Evolutionary conservation across 2,797 vertebrate species (phyloP), one percentile per base, ranked within the genome.

Genomic region (Graptemys geographica): DNA sequence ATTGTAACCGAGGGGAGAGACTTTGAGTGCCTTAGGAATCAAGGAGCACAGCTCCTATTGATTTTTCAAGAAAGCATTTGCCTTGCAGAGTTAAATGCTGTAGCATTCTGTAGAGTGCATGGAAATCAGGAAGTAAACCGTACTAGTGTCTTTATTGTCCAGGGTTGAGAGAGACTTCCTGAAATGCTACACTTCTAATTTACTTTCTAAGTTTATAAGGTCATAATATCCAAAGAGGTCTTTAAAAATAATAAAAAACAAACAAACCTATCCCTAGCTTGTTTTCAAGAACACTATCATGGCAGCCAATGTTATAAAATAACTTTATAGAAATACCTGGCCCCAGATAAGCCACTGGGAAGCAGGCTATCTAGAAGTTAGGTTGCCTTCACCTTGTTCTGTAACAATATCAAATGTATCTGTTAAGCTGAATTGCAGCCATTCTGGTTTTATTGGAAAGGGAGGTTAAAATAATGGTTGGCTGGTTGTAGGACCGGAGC

Each of bases 21-120:
- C 62, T 88, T 65, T 3, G 28, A 72, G n/a, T 21, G 6, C 11
- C 15, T 8, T 56, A 7, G 31, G 3, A 2, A 59, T 91, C 51
- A 51, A 83, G 56, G 27, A 90, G 8, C 7, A 0, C 1, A 0
- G 0, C 23, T 86, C 53, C 62, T 9, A 0, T 25, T 47, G 84
- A 3, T 5, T 56, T 5, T 69, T 59, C 78, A 65, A 62, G 56
- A 33, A 44, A 18, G 1, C 37, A 53, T 87, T 53, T 1, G 74
- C 76, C 28, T 37, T 81, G 83, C 72, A 21, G 37, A 2, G 31
- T n/a, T 11, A 37, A 78, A 12, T 7, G 56, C 47, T 16, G 5
- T 47, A 31, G 33, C 1, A 23, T 9, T 52, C 37, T 28, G 89
- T 87, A 74, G 28, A 11, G 11, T 4, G 5, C 16, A 25, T 25